A percentile compares a stretch with the other conserved stretches of the same genome.
These are phyloP conservation scores for Psylliodes chrysocephalus DNA, from an alignment of 2,888 invertebrate genomes.

Conservation along the genomic window DNA sequence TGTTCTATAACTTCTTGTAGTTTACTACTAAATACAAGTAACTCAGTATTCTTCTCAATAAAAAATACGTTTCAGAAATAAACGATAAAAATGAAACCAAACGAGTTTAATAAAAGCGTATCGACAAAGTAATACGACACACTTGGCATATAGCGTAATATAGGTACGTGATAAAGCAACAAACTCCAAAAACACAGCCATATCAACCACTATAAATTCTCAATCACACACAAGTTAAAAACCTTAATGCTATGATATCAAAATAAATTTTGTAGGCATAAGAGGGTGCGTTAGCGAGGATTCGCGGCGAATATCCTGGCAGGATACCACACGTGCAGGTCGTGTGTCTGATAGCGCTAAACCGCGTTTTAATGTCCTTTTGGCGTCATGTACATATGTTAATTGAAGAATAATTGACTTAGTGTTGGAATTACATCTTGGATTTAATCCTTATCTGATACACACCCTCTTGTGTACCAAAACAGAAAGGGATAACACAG, in stretches of 20 bases:
- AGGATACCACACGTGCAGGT: conserved; percentile 44
- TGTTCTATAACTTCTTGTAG: no score
- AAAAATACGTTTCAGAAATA: conserved; percentile 1
- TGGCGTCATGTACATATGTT: conserved; percentile 49
- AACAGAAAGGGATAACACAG: conserved; percentile 2
- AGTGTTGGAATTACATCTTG: conserved; percentile 16
- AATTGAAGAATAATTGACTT: conserved; percentile 35
- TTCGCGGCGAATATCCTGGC: conserved; percentile 24
- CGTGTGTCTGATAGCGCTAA: conserved; percentile 55
- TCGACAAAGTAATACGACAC: conserved; percentile 30
- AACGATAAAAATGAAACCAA: conserved; percentile 17
- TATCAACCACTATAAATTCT: conserved; percentile 48
- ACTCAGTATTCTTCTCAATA: not conserved
- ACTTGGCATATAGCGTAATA: conserved; percentile 33
- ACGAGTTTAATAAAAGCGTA: conserved; percentile 17
- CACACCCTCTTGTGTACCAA: not conserved
- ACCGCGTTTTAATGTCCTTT: conserved; percentile 54
- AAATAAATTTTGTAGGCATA: conserved; percentile 40
- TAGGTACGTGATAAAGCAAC: conserved; percentile 36
- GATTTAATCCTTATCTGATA: conserved; percentile 15
- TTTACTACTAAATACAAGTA: no score
- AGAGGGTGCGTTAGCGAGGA: conserved; percentile 12
- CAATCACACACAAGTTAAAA: conserved; percentile 48
- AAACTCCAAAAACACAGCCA: conserved; percentile 34
- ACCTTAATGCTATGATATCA: conserved; percentile 45